Evolutionary conservation across 2,113 vertebrate genomes (phyloP).

Genomic region (Bos javanicus): DNA sequence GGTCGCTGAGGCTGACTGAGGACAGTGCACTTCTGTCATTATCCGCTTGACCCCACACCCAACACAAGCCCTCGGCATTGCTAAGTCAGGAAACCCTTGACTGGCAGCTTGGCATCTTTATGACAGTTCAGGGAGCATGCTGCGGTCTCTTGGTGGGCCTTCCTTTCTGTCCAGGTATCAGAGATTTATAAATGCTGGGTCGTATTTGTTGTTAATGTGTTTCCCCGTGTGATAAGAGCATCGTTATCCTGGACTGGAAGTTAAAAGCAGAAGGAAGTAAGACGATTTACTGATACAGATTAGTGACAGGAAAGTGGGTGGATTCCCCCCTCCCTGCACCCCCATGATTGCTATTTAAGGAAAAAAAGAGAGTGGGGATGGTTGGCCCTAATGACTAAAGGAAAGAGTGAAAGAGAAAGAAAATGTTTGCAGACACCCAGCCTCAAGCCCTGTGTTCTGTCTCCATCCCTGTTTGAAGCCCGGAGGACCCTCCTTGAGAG

Average conservation of each 20-base stretch:
- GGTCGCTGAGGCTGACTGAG: not conserved
- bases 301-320: not conserved
- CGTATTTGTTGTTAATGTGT: not conserved
- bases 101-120: not conserved
- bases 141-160: not conserved
- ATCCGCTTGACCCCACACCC: not conserved
- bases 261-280: not conserved
- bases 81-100: not conserved
- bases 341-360: not conserved
- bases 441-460: rapidly evolving
- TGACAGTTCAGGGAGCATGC: not conserved
- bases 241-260: not conserved
- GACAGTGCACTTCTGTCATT: not conserved
- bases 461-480: not conserved
- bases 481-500: not conserved
- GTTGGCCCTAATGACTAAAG: not conserved
- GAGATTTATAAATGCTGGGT: not conserved
- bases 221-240: not conserved
- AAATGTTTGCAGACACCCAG: not conserved
- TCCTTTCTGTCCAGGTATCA: not conserved
- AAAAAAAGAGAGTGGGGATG: not conserved
- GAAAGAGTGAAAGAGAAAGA: not conserved
- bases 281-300: not conserved
- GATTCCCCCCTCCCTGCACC: rapidly evolving
- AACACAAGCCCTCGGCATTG: not conserved